Base-by-base conservation (phyloP, 2,797 vertebrate genomes). In the Falco naumanni region DNA sequence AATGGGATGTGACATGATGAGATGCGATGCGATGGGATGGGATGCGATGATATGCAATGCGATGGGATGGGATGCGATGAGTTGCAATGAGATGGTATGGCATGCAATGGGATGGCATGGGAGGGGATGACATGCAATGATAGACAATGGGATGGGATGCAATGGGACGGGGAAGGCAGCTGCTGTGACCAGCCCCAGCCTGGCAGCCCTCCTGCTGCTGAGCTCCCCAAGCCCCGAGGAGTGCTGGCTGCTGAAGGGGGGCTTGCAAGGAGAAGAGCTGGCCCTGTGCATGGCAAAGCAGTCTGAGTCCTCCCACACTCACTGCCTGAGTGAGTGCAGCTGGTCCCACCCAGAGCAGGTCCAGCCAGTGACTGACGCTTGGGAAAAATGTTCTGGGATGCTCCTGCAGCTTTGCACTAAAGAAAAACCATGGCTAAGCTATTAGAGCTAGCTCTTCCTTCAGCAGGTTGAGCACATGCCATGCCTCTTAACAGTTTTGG, bases 361-460 rank as follows among this genome's bases (percentile, higher is more conserved):
- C 33, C 48, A 31, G 10, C 12, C 0, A 0, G 21, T 7, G 18
- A 41, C 24, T 2, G 1, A 8, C 2, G 0, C 29, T 13, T 18
- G n/a, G 24, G 60, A 48, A 84, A 57, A 50, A 24, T 10, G 15
- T 19, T 28, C 21, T 28, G 50, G 18, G n/a, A 64, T 12, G 24
- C 8, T 74, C 45, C 37, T 68, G 63, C 45, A 60, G 53, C 61
- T 85, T 51, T 1, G 1, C 26, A 31, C 21, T 54, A 18, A 31
- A 59, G 53, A 17, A 85, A 50, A 43, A 31, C 34, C 45, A 14
- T 4, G 10, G 28, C 9, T 12, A 17, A 56, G 16, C 50, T 31
- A 7, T 56, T 26, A 13, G 20, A 45, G 28, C 18, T 0, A 20
- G 14, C 26, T 28, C 33, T 68, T 68, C 33, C 33, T 15, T 26